phyloP scores from a whole-genome alignment of 2,888 invertebrate genomes.

The Alentia gelatinosa region DNA sequence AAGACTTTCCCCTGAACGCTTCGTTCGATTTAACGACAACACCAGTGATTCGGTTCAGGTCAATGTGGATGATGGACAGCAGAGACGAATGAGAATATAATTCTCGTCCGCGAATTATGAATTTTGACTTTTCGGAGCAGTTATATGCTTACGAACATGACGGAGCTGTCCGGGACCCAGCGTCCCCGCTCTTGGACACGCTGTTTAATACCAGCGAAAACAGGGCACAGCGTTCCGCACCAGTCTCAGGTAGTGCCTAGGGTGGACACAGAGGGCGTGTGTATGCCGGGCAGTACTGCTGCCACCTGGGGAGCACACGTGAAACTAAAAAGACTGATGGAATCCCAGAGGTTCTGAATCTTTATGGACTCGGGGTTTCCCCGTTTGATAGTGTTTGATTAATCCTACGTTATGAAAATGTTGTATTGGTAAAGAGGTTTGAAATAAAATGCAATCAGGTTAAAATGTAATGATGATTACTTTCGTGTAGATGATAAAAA shows the following conservation, averaged over 20 bases:
- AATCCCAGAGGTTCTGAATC: background rate
- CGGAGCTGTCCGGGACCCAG: background rate
- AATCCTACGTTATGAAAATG: background rate
- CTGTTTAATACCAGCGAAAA: too few species aligned
- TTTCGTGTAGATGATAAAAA: too few species aligned
- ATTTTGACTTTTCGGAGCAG: background rate
- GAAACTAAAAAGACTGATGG: background rate
- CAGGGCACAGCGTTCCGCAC: too few species aligned
- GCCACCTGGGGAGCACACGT: background rate
- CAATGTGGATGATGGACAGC: too few species aligned
- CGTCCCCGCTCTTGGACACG: too few species aligned
- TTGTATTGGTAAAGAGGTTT: too few species aligned
- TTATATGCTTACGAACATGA: background rate
- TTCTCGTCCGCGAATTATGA: too few species aligned
- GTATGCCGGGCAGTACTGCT: background rate
- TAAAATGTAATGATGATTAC: too few species aligned
- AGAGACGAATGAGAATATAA: background rate
- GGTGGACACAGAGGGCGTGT: background rate
- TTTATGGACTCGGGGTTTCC: slow-evolving; percentile 19
- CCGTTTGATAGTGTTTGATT: background rate
- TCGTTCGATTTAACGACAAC: background rate
- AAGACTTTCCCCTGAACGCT: background rate
- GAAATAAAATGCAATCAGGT: too few species aligned
- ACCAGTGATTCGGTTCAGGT: background rate
- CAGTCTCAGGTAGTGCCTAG: slow-evolving; percentile 26